Evolutionary conservation across 2,888 invertebrate species (phyloP).

Genomic region (Galerucella calmariensis): DNA sequence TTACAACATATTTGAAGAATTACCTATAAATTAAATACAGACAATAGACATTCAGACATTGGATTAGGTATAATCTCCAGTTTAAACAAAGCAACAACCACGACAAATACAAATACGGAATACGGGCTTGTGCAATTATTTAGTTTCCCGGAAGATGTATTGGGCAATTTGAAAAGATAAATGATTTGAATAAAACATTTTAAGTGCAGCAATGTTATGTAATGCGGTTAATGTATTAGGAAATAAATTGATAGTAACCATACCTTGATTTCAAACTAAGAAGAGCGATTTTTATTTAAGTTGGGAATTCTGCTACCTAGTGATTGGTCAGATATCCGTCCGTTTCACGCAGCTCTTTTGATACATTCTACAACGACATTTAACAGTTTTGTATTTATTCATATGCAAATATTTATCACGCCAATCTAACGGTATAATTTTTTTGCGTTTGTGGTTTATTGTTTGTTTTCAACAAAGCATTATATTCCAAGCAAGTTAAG

Average conservation of each 20-base stretch:
- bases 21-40: constrained; percentile 14
- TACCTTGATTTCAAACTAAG: too few relatives aligned
- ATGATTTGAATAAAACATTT: neutral
- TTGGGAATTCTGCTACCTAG: too few relatives aligned
- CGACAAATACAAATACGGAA: constrained; percentile 7
- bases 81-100: constrained; percentile 5
- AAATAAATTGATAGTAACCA: neutral
- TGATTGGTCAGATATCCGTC: too few relatives aligned
- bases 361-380: too few relatives aligned
- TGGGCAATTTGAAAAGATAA: neutral
- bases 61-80: neutral
- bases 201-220: neutral
- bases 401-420: too few relatives aligned
- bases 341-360: too few relatives aligned
- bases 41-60: constrained; percentile 4
- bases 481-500: too few relatives aligned
- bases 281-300: too few relatives aligned
- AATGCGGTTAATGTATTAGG: neutral
- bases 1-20: neutral
- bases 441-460: too few relatives aligned
- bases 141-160: neutral
- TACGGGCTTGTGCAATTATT: constrained; percentile 2
- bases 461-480: too few relatives aligned
- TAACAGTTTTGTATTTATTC: too few relatives aligned
- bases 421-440: too few relatives aligned